These are phyloP conservation scores for Orycteropus afer DNA, from an alignment of 2,113 vertebrate genomes.

Conservation along the genomic window DNA sequence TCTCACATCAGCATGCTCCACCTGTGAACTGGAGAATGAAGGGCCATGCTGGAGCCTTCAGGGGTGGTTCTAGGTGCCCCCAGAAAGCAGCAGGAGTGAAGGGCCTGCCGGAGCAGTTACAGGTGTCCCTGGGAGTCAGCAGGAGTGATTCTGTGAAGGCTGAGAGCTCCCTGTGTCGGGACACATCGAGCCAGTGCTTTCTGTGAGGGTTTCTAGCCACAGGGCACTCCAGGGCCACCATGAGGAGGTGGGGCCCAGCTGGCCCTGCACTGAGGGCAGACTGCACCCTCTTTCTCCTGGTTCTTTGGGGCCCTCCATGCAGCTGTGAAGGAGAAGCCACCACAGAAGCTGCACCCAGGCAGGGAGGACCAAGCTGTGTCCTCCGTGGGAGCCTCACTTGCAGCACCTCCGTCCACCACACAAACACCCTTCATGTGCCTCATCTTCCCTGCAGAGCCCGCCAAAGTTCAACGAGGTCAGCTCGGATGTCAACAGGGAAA, in stretches of 20 bases:
- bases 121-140: no score
- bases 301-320: neutral
- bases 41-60: no score
- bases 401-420: accelerated
- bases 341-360: neutral
- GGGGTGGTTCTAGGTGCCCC: no score
- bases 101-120: no score
- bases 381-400: neutral
- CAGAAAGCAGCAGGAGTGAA: no score
- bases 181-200: no score
- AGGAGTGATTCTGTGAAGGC: neutral
- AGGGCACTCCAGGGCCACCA: neutral
- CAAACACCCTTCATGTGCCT: neutral
- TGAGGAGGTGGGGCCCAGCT: neutral
- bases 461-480: slow-evolving; percentile 90
- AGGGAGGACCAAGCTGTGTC: neutral
- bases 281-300: neutral
- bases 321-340: neutral
- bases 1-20: neutral
- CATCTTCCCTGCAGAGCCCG: slow-evolving; percentile 89
- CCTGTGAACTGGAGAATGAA: no score
- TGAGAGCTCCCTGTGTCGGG: neutral
- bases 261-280: neutral
- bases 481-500: slow-evolving; percentile 92
- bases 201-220: neutral